These are phyloP conservation scores for Cetonia aurata DNA, from an alignment of 2,888 invertebrate genomes.

Conservation along the genomic window DNA sequence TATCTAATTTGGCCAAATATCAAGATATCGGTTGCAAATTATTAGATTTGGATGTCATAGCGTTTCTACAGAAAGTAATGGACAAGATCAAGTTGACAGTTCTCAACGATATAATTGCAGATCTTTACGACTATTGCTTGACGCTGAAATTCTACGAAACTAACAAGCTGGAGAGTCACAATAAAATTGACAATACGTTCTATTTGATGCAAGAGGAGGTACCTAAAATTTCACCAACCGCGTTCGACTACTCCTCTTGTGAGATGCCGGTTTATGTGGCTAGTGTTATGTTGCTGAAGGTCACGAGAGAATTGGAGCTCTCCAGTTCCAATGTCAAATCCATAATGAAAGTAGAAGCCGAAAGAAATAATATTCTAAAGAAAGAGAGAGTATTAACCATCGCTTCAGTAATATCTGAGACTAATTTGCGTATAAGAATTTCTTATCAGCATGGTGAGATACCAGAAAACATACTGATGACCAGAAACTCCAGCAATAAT, in stretches of 20 bases:
- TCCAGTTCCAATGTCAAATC: not conserved
- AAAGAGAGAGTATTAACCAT: not conserved
- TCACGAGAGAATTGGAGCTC: not conserved
- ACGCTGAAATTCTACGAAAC: conserved; percentile 50
- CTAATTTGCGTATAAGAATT: conserved; percentile 4
- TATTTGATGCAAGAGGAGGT: conserved; percentile 47
- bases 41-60: conserved; percentile 32
- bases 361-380: not conserved
- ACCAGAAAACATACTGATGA: conserved; percentile 13
- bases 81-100: conserved; percentile 13
- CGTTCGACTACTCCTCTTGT: not conserved
- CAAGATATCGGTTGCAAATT: conserved; percentile 30
- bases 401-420: not conserved
- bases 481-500: not conserved
- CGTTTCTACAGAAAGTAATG: conserved; percentile 12
- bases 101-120: conserved; percentile 43
- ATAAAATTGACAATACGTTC: conserved; percentile 48
- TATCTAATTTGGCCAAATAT: conserved; percentile 36
- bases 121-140: conserved; percentile 45
- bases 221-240: not conserved
- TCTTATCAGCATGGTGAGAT: conserved; percentile 21
- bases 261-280: conserved; percentile 18
- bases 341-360: no score
- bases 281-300: conserved; percentile 7
- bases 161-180: conserved; percentile 43